Conservation (phyloP, 2,113 vertebrate genomes). For the Pomatostomus ruficeps region DNA sequence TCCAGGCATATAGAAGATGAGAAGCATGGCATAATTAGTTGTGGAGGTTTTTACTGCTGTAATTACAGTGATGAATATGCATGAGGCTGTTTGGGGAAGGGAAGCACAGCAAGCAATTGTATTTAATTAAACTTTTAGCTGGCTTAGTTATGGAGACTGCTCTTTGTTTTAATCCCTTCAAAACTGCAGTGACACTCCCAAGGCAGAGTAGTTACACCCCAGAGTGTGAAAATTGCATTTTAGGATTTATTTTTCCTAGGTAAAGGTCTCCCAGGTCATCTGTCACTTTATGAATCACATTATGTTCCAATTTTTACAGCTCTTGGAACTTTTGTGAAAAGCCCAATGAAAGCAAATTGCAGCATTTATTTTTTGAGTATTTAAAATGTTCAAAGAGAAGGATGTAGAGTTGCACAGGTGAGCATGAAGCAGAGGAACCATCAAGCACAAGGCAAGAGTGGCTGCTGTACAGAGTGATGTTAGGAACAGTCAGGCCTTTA, state of each 20-base stretch:
- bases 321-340: background rate
- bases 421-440: background rate
- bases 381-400: background rate
- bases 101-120: conserved; percentile 67
- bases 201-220: background rate
- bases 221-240: background rate
- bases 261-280: background rate
- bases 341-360: background rate
- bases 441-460: background rate
- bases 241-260: background rate
- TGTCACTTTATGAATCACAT: background rate
- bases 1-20: conserved; percentile 68
- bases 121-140: conserved; percentile 78
- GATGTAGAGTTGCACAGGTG: background rate
- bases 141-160: conserved; percentile 40
- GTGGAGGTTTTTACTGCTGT: conserved; percentile 61
- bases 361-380: background rate
- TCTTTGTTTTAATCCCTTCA: conserved; percentile 62
- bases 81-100: conserved; percentile 69
- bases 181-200: conserved; percentile 30
- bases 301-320: background rate
- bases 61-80: conserved; percentile 80
- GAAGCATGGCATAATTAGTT: conserved; percentile 71
- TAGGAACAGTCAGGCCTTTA: background rate
- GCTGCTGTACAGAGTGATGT: too few species aligned